Conservation (phyloP, 2,113 vertebrate species). For the Antechinus stuartii region DNA sequence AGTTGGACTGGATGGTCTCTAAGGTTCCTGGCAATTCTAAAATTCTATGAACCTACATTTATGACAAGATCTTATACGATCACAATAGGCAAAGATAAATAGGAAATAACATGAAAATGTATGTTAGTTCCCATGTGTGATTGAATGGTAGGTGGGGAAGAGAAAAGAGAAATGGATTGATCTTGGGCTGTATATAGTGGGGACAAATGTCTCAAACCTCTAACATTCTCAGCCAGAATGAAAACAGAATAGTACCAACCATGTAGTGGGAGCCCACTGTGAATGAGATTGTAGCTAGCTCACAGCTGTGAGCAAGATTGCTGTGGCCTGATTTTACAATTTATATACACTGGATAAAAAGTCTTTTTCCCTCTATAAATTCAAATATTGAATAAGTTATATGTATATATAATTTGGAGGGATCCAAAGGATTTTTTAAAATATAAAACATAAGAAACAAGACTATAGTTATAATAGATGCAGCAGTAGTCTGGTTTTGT, state of each 20-base stretch:
- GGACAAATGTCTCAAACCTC: background rate
- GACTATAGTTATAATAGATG: background rate
- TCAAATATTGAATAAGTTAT: background rate
- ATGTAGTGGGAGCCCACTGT: background rate
- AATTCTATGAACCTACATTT: constrained; percentile 1
- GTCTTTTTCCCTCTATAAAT: background rate
- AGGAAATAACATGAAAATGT: background rate
- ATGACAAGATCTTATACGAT: background rate
- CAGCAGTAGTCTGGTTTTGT: background rate
- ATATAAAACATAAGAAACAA: background rate
- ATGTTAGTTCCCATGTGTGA: background rate
- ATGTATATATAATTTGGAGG: background rate
- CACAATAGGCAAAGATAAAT: background rate
- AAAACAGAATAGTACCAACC: background rate
- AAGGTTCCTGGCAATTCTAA: background rate
- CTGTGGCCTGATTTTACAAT: constrained; percentile 30
- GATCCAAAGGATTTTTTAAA: background rate
- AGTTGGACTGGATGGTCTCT: background rate
- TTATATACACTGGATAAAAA: background rate
- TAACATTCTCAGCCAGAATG: background rate
- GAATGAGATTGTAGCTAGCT: constrained; percentile 19
- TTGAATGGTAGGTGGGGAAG: background rate
- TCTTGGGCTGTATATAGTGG: constrained; percentile 15
- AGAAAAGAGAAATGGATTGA: background rate
- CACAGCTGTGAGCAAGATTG: constrained; percentile 47